Conservation (phyloP, 2,888 invertebrate genomes). For the Diloba caeruleocephala region DNA sequence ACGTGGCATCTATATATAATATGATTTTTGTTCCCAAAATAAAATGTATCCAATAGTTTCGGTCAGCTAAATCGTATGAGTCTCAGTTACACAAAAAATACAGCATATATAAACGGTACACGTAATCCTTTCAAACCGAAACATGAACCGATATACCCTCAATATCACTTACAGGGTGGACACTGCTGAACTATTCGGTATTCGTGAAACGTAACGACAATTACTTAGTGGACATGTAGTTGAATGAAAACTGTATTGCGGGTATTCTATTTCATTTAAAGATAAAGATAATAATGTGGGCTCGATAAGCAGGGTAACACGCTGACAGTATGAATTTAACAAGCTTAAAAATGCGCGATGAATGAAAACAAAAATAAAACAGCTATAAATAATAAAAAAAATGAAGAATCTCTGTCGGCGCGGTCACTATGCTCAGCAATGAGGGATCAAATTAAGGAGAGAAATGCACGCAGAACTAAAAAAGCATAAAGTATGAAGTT, state of each 20-base stretch:
- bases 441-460: no score
- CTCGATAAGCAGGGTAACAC: slow-evolving; percentile 37
- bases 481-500: no score
- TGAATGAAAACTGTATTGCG: slow-evolving; percentile 50
- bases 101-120: slow-evolving; percentile 11
- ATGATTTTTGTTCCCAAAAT: slow-evolving; percentile 8
- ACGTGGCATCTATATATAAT: slow-evolving; percentile 1
- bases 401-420: no score
- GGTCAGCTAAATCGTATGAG: slow-evolving; percentile 9
- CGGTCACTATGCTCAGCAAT: no score
- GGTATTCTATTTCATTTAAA: slow-evolving; percentile 50
- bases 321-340: slow-evolving; percentile 19
- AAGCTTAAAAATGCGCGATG: no score
- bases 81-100: slow-evolving; percentile 14
- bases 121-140: slow-evolving; percentile 33
- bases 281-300: slow-evolving; percentile 48
- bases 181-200: slow-evolving; percentile 32
- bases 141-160: slow-evolving; percentile 19
- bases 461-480: no score
- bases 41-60: slow-evolving; percentile 14
- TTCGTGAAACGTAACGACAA: slow-evolving; percentile 37
- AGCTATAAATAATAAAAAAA: no score
- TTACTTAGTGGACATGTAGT: slow-evolving; percentile 55
- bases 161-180: slow-evolving; percentile 31
- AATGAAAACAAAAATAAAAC: no score